phyloP scores from a whole-genome alignment of 2,113 vertebrate genomes.

The Ovibos moschatus region DNA sequence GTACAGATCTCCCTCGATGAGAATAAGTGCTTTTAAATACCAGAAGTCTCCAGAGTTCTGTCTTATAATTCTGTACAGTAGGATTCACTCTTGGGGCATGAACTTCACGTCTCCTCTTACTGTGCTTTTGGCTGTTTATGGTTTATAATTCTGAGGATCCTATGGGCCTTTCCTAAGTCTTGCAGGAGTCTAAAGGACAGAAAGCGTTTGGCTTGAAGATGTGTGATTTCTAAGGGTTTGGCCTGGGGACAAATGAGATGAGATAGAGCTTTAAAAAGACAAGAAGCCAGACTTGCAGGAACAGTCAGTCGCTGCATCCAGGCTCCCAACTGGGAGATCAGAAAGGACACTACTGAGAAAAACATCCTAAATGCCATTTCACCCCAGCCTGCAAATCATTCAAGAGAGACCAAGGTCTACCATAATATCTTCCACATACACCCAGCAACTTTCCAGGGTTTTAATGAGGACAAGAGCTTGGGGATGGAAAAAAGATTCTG shows the following conservation, averaged over 20 bases:
- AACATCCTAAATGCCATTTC: neutral
- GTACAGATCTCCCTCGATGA: neutral
- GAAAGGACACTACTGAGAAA: neutral
- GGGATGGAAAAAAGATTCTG: neutral
- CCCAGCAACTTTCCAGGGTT: neutral
- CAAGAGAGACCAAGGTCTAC: neutral
- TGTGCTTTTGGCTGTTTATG: neutral
- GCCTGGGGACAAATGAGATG: neutral
- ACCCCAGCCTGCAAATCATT: neutral
- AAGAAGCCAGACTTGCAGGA: neutral
- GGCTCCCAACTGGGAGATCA: neutral
- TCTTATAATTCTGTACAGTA: neutral
- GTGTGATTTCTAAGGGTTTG: neutral
- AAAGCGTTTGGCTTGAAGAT: neutral
- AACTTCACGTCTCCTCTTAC: neutral
- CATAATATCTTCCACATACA: neutral
- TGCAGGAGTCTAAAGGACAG: neutral
- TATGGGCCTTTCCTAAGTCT: neutral
- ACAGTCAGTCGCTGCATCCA: neutral
- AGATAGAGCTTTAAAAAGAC: neutral
- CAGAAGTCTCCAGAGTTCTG: neutral
- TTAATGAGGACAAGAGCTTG: neutral
- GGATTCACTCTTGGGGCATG: neutral
- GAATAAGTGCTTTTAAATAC: neutral
- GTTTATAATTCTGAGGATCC: neutral